Evolutionary conservation across 1,140 invertebrate species (phyloP), one percentile per base, ranked within the genome.

Genomic region (Rhopalosiphum padi): DNA sequence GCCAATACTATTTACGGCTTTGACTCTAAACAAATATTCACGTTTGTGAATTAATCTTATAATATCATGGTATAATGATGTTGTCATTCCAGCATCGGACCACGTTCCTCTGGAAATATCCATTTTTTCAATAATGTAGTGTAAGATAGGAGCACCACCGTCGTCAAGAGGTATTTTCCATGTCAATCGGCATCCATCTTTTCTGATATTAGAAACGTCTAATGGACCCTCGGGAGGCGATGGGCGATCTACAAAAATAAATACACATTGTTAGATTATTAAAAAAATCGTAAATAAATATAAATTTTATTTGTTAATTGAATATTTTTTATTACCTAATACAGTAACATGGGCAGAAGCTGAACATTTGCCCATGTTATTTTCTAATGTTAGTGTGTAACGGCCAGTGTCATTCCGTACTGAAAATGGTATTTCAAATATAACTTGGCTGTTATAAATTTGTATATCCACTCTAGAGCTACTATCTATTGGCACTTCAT

Each of bases 81-180:
- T 97, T 94, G 97, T 97, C 97, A 98, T 98, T 68, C 98, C 98
- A 94, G 98, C 98, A 95, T 99, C 98, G 35, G 98, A 97, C 99
- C 99, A 99, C 7, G 98, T 98, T 91, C 98, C 99, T 94, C 98
- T 96, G 3, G 98, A 97, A 2, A 98, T 96, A 95, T 99, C 99
- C 98, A 99, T 99, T 96, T 99, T 99, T 95, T 99, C 99, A 93
- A 99, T 97, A 53, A 99, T 96, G 95, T 99, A 99, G 95, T 99
- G 98, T n/a, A 98, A 95, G 94, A 99, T 99, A 25, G 98, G 98
- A 92, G 97, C 98, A 60, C 98, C 99, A 94, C 99, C 98, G 95
- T 99, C 98, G 95, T 99, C 98, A 86, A 97, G 96, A 48, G 99
- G 98, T 94, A 97, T 95, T 94, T 97, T 97, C 98, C 98, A 98